A percentile compares a stretch with the other conserved stretches of the same genome.
Conservation (phyloP, 2,113 vertebrate species). For the Ophiodon elongatus region DNA sequence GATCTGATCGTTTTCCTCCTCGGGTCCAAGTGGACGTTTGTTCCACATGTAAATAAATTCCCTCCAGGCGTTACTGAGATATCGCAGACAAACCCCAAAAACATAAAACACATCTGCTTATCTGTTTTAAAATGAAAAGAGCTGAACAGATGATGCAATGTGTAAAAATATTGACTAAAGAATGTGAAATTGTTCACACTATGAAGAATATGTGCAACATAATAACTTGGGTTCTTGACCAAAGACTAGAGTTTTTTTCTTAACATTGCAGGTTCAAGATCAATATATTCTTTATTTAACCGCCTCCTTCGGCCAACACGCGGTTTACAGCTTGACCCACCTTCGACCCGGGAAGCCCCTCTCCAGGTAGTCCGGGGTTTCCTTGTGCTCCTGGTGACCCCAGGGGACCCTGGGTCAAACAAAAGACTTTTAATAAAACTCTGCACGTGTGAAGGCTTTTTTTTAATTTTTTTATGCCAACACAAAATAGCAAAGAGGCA, state of each 20-base stretch:
- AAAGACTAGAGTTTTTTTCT: not conserved
- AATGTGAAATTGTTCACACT: not conserved
- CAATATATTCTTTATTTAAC: not conserved
- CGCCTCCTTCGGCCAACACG: not conserved
- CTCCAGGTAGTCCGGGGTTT: constrained; percentile 83
- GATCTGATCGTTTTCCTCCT: too few relatives aligned
- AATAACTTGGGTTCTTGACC: too few relatives aligned
- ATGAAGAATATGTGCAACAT: too few relatives aligned
- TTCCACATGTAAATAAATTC: too few relatives aligned
- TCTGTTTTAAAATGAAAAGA: not conserved
- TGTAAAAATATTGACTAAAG: not conserved
- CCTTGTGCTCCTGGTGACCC: constrained; percentile 86
- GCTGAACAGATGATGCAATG: not conserved
- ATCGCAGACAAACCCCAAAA: not conserved
- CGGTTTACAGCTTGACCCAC: constrained; percentile 67
- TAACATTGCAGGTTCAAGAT: not conserved
- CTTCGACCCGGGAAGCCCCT: constrained; percentile 89
- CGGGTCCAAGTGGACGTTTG: too few relatives aligned
- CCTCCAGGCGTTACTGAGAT: too few relatives aligned
- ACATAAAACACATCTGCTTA: not conserved
- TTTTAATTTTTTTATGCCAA: too few relatives aligned
- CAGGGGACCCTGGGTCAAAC: constrained; percentile 81
- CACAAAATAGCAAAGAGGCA: not conserved
- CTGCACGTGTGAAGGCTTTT: not conserved
- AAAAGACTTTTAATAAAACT: not conserved